Percentiles rank a stretch among this genome's conserved stretches.
phyloP scores from a whole-genome alignment of 2,113 vertebrate genomes.

The Hoplias malabaricus region DNA sequence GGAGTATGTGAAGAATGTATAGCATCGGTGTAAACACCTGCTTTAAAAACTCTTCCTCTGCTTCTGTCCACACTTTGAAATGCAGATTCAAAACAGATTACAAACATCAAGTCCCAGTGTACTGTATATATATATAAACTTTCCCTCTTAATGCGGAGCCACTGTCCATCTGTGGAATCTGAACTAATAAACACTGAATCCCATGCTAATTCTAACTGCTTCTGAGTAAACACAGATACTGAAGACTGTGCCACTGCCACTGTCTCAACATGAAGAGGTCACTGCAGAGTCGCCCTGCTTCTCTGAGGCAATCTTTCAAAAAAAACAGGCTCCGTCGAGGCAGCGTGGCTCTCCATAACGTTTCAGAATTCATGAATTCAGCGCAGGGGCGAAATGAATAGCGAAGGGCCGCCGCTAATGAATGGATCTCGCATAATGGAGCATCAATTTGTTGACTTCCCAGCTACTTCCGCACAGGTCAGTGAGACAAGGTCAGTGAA shows the following conservation, averaged over 20 bases:
- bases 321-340: background rate
- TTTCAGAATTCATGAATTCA: slow-evolving; percentile 55
- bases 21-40: background rate
- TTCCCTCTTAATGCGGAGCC: too few species aligned
- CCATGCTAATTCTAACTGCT: too few species aligned
- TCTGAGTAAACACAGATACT: background rate
- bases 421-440: slow-evolving; percentile 42
- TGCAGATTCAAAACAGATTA: background rate
- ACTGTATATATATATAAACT: too few species aligned
- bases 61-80: background rate
- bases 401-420: slow-evolving; percentile 50
- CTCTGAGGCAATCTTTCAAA: slow-evolving; percentile 18
- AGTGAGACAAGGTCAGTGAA: slow-evolving; percentile 47
- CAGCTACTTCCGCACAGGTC: slow-evolving; percentile 22
- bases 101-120: too few species aligned
- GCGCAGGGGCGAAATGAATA: slow-evolving; percentile 17
- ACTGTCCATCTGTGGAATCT: too few species aligned
- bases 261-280: background rate
- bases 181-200: too few species aligned
- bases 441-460: slow-evolving; percentile 45
- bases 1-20: background rate
- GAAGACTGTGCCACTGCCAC: background rate
- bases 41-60: background rate
- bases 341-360: slow-evolving; percentile 22
- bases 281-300: background rate